Conservation (phyloP, 2,113 vertebrate species). For the Neoarius graeffei region DNA sequence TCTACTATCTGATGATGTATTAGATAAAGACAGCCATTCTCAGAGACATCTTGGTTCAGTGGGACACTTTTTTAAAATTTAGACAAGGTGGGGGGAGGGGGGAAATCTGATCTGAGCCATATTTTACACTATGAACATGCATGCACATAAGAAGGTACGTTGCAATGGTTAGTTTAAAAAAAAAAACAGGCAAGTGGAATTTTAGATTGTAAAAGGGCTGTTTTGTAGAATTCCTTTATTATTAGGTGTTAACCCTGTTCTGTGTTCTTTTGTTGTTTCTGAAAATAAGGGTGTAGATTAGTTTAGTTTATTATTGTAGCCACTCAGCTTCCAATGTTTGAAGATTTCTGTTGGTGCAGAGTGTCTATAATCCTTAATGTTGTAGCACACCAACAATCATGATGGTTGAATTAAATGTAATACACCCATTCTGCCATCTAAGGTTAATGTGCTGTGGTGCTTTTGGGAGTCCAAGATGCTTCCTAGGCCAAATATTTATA, state of each 20-base stretch:
- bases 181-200: neutral
- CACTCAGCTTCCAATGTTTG: neutral
- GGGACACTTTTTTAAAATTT: conserved; percentile 66
- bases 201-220: conserved; percentile 22
- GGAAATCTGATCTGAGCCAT: conserved; percentile 30
- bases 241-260: conserved; percentile 12
- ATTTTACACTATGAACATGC: conserved; percentile 8
- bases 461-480: conserved; percentile 22
- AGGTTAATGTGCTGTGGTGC: conserved; percentile 14
- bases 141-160: conserved; percentile 11
- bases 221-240: conserved; percentile 9
- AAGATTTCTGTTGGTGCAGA: neutral
- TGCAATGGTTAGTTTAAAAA: neutral
- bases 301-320: neutral
- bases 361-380: conserved; percentile 23
- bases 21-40: conserved; percentile 71
- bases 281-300: conserved; percentile 1
- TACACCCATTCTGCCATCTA: conserved; percentile 13
- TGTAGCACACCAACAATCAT: neutral
- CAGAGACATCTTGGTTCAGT: conserved; percentile 75
- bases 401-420: conserved; percentile 7
- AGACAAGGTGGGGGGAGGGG: neutral
- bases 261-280: conserved; percentile 26
- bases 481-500: conserved; percentile 33
- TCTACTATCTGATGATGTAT: conserved; percentile 44